Evolutionary conservation across 2,797 vertebrate genomes (phyloP).

Genomic region (Mus spretus): DNA sequence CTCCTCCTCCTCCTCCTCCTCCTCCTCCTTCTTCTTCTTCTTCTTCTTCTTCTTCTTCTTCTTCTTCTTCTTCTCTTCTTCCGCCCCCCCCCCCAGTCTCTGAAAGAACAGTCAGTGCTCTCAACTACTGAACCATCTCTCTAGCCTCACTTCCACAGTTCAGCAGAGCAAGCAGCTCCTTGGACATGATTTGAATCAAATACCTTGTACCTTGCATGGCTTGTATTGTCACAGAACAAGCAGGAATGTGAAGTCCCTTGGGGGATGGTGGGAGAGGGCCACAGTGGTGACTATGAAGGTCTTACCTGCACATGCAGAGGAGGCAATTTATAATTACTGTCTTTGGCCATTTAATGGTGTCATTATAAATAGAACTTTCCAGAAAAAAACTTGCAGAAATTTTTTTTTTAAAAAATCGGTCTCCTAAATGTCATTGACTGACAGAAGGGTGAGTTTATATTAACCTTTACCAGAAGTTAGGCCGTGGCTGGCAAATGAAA

Average conservation of each 20-base stretch:
- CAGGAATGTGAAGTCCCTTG: accelerated
- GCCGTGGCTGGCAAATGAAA: background rate
- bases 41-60: too few species aligned
- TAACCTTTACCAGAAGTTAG: slow-evolving; percentile 45
- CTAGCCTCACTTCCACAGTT: background rate
- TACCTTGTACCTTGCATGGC: background rate
- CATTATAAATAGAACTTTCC: slow-evolving; percentile 60
- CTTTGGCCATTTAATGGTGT: background rate
- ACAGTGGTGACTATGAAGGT: background rate
- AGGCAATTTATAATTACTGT: slow-evolving; percentile 61
- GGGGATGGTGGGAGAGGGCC: background rate
- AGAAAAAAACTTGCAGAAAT: slow-evolving; percentile 53
- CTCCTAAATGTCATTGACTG: slow-evolving; percentile 35
- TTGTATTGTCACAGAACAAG: slow-evolving; percentile 8
- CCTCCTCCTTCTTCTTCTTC: too few species aligned
- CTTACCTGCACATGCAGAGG: slow-evolving; percentile 1
- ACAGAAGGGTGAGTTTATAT: background rate
- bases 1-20: too few species aligned
- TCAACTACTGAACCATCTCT: too few species aligned
- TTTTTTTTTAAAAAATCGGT: slow-evolving; percentile 22
- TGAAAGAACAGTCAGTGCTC: too few species aligned
- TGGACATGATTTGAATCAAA: background rate
- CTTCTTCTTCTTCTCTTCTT: too few species aligned
- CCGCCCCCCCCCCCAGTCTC: too few species aligned
- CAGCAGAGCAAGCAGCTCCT: background rate